These are phyloP conservation scores for Pipa parva DNA, from an alignment of 2,113 vertebrate genomes.

Conservation along the genomic window DNA sequence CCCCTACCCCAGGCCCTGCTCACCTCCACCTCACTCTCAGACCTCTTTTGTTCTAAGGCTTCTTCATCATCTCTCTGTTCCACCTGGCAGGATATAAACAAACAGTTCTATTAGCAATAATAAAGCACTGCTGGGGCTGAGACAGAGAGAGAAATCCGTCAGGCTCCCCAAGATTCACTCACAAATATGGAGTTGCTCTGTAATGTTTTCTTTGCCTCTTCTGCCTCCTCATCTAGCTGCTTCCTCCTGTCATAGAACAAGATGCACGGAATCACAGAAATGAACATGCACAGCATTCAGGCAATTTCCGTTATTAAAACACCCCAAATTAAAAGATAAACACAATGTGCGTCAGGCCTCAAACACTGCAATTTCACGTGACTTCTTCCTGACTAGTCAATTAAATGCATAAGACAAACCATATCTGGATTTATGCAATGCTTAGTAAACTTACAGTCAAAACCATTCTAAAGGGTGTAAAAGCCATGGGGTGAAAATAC, in stretches of 20 bases:
- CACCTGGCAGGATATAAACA: slow-evolving; percentile 52
- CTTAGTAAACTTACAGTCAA: no score
- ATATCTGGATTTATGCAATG: no score
- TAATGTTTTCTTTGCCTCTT: slow-evolving; percentile 80
- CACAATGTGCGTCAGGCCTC: no score
- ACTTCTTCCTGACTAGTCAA: no score
- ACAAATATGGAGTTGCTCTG: slow-evolving; percentile 77
- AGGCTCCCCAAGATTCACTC: slow-evolving; percentile 51
- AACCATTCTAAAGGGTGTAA: no score
- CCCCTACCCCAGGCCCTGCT: slow-evolving; percentile 36
- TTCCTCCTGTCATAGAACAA: slow-evolving; percentile 68
- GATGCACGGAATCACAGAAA: neutral
- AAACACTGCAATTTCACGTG: no score
- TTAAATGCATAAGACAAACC: no score
- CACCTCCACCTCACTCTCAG: slow-evolving; percentile 88
- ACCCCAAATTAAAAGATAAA: no score
- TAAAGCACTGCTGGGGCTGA: slow-evolving; percentile 32
- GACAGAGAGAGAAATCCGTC: neutral
- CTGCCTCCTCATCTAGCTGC: slow-evolving; percentile 80
- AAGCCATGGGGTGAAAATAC: no score
- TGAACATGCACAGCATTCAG: neutral
- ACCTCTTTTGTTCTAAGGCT: slow-evolving; percentile 77
- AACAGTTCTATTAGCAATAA: slow-evolving; percentile 40
- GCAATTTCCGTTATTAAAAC: no score
- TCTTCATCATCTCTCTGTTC: slow-evolving; percentile 73